Evolutionary conservation across 2,888 invertebrate genomes (phyloP).

Genomic region (Nomada hirtipes): DNA sequence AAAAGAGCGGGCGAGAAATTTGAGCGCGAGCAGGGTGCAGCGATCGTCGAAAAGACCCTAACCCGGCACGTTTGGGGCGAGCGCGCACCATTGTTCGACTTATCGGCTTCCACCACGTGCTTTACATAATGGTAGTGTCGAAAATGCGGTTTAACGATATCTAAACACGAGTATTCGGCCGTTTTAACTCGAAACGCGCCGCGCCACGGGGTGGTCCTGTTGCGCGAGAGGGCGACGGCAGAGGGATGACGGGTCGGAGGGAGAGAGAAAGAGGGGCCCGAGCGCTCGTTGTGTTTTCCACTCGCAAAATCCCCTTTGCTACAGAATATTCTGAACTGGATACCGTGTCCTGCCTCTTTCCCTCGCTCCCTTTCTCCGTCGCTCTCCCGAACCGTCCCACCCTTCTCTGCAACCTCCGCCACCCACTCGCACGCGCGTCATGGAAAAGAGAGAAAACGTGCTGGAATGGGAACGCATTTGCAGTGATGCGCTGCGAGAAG

Average conservation of each 20-base stretch:
- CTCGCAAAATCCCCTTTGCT: constrained; percentile 64
- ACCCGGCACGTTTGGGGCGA: constrained; percentile 44
- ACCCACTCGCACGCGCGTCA: background rate
- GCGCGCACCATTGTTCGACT: constrained; percentile 79
- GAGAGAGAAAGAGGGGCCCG: background rate
- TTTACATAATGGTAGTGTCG: constrained; percentile 82
- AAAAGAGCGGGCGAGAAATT: constrained; percentile 9
- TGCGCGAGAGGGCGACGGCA: constrained; percentile 7
- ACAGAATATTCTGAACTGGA: constrained; percentile 63
- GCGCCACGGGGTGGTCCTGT: constrained; percentile 22
- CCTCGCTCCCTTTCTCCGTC: background rate
- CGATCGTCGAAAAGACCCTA: constrained; percentile 44
- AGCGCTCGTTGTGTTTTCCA: constrained; percentile 61
- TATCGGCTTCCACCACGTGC: constrained; percentile 82
- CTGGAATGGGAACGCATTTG: constrained; percentile 62
- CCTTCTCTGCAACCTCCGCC: constrained; percentile 8
- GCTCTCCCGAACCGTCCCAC: background rate
- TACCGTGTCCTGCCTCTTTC: constrained; percentile 28
- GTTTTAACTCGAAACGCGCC: constrained; percentile 65
- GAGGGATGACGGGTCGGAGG: background rate
- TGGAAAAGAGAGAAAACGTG: constrained; percentile 28
- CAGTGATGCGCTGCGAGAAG: constrained; percentile 72
- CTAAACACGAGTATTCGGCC: constrained; percentile 80
- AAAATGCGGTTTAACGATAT: constrained; percentile 83
- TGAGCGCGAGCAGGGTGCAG: constrained; percentile 6